These are phyloP conservation scores for Chironomus striatipennis DNA, from an alignment of 1,140 invertebrate species.

Conservation along the genomic window DNA sequence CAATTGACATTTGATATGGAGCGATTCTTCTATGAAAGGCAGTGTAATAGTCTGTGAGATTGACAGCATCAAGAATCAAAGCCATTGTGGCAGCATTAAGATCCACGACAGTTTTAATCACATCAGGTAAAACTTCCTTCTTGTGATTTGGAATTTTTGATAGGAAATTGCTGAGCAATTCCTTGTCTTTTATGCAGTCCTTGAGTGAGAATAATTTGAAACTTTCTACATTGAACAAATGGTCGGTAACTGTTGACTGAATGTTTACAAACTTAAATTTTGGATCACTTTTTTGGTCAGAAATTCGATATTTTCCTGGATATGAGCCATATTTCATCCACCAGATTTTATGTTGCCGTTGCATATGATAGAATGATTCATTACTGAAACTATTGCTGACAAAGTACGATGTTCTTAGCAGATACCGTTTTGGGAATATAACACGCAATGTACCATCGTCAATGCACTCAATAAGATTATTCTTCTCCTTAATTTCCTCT, in stretches of 20 bases:
- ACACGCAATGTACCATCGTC: background rate
- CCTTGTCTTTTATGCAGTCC: background rate
- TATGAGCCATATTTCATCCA: background rate
- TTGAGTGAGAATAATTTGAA: background rate
- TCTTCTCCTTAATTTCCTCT: background rate
- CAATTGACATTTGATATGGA: background rate
- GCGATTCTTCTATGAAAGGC: background rate
- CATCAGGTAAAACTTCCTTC: background rate
- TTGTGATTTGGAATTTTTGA: background rate
- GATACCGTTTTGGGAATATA: background rate
- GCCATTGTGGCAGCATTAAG: background rate
- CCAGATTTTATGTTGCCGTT: constrained; percentile 10
- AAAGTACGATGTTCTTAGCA: background rate
- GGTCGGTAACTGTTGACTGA: background rate
- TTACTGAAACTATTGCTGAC: background rate
- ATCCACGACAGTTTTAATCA: background rate
- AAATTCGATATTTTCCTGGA: constrained; percentile 6
- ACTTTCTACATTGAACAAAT: background rate
- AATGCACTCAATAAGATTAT: background rate
- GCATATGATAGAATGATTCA: background rate
- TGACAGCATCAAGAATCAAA: background rate
- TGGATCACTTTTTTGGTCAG: background rate
- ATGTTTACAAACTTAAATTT: background rate
- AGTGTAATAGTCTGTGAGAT: background rate
- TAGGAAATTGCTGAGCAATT: background rate